Base-by-base conservation (phyloP, 2,797 vertebrate species). In the Coregonus ussuriensis region DNA sequence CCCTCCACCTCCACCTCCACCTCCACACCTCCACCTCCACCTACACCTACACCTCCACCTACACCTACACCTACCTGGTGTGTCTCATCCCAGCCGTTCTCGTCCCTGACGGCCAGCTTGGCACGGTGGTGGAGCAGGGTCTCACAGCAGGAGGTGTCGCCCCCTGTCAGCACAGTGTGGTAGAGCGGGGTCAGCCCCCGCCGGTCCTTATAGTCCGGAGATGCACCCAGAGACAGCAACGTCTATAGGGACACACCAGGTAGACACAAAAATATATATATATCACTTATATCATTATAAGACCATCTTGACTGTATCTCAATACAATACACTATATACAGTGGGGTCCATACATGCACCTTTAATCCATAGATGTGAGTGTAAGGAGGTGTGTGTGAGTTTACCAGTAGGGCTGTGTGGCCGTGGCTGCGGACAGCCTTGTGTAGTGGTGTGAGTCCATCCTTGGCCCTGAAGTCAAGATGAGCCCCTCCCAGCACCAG, bases 51-150 rank as follows among this genome's bases (percentile, higher is more conserved):
- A 25, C 25, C 25, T 25, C 1, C 25, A 25, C 25, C 25, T 25
- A 65, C 71, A 65, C 65, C 18, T 72, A 13, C 71, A 29, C 65
- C 62, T 82, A 97, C 97, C 96, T 98, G 97, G 88, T 98, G 97
- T 37, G 96, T 97, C 85, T 98, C 97, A 53, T 98, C 96, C 97
- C 97, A 98, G 87, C 97, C 97, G 33, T 98, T 98, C 93, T 98
- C 97, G 1, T 98, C 97, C 14, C 94, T 92, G 72, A 96, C 91
- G 74, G 96, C 97, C 81, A 98, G 91, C 84, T 94, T 93, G 82
- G 94, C 96, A 47, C 93, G 94, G 88, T 97, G 95, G 90, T 93
- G 97, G 1, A 98, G 95, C 76, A 98, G 93, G 37, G 97, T 95
- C 89, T 98, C 97, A 4, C 97, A 98, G 91, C 97, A 98, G 83